phyloP scores from a whole-genome alignment of 2,888 invertebrate species.

The Drepanosiphum platanoidis region DNA sequence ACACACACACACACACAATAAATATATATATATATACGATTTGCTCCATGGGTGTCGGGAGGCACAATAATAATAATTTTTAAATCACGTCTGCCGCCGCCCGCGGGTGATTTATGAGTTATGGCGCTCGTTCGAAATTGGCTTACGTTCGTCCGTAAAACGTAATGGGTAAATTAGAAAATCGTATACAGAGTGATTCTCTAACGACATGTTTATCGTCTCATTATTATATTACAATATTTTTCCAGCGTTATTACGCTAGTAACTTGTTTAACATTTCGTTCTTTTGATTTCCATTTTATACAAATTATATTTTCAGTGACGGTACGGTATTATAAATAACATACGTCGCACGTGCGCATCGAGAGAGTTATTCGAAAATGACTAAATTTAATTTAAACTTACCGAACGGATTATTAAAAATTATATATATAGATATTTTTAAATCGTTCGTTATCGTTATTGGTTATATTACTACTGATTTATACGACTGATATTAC shows the following conservation, averaged over 20 bases:
- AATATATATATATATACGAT: background rate
- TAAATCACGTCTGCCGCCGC: constrained; percentile 53
- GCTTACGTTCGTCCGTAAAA: constrained; percentile 16
- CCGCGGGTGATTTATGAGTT: constrained; percentile 56
- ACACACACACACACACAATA: background rate
- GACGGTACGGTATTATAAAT: background rate
- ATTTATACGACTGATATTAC: no score
- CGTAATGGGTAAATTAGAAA: constrained; percentile 34
- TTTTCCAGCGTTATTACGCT: background rate
- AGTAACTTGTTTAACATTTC: background rate
- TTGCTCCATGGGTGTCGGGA: constrained; percentile 29
- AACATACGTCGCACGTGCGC: background rate
- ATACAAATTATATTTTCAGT: background rate
- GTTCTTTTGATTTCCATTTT: background rate
- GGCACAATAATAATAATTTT: constrained; percentile 49
- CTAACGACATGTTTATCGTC: background rate
- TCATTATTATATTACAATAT: background rate
- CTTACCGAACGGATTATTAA: no score
- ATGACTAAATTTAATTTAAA: no score
- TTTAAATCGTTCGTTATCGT: no score
- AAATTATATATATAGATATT: no score
- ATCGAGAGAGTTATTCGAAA: no score
- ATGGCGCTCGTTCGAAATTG: constrained; percentile 48
- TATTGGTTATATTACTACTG: no score
- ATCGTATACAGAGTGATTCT: constrained; percentile 33